Conservation (phyloP, 1,140 invertebrate species). For the Sarcophaga bullata region DNA sequence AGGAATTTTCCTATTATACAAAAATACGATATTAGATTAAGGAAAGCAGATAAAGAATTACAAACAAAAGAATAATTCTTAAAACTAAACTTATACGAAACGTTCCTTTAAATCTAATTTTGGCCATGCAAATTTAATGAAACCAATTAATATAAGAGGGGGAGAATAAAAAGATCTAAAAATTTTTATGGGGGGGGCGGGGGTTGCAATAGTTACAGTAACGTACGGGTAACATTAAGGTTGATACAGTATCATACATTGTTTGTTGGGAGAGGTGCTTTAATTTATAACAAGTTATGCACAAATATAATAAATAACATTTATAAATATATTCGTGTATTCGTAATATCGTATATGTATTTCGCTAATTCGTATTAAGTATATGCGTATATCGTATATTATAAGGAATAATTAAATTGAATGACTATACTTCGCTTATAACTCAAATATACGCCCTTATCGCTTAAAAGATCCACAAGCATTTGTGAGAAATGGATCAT, state of each 20-base stretch:
- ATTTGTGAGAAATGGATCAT: slow-evolving; percentile 59
- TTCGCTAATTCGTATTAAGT: too few species aligned
- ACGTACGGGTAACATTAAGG: slow-evolving; percentile 7
- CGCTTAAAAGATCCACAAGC: slow-evolving; percentile 45
- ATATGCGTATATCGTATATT: not conserved
- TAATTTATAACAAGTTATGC: slow-evolving; percentile 36
- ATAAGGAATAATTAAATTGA: not conserved
- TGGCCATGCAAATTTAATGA: not conserved
- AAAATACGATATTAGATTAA: too few species aligned
- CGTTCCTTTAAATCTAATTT: not conserved
- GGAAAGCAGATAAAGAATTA: too few species aligned
- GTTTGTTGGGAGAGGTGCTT: not conserved
- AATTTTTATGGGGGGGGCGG: not conserved
- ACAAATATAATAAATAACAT: slow-evolving; percentile 6
- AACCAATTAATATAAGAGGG: too few species aligned
- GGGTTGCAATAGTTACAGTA: slow-evolving; percentile 21
- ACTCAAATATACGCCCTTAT: slow-evolving; percentile 49
- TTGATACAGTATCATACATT: not conserved
- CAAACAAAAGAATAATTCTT: not conserved
- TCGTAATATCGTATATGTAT: slow-evolving; percentile 39
- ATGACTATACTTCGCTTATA: slow-evolving; percentile 37
- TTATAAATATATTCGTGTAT: too few species aligned
- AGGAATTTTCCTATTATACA: too few species aligned
- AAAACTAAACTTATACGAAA: not conserved
- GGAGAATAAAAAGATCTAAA: not conserved